Evolutionary conservation across 2,113 vertebrate species (phyloP).

Genomic region (Elephantulus edwardii): DNA sequence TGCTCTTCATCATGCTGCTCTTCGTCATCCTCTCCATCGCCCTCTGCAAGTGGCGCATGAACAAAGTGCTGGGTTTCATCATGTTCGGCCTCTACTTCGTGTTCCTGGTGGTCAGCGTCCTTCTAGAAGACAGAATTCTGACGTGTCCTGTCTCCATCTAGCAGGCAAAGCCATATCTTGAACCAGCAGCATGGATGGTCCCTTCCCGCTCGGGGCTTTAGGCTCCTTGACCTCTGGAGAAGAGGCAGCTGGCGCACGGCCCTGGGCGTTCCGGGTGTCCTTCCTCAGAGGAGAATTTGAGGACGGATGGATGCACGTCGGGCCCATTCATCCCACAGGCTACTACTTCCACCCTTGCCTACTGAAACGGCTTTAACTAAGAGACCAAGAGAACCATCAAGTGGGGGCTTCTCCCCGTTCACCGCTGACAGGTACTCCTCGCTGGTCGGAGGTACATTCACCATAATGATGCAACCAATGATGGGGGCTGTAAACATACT

Average conservation of each 20-base stretch:
- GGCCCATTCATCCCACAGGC: constrained; percentile 44
- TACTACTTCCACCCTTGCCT: constrained; percentile 46
- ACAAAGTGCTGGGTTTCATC: constrained; percentile 94
- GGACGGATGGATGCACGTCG: constrained; percentile 7
- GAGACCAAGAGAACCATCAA: constrained; percentile 17
- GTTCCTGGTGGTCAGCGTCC: constrained; percentile 95
- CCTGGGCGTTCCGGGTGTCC: constrained; percentile 24
- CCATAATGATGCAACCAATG: background rate
- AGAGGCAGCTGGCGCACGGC: constrained; percentile 51
- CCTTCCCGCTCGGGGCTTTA: background rate
- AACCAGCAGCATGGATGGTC: background rate
- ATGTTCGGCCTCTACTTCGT: constrained; percentile 96
- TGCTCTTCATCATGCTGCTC: constrained; percentile 97
- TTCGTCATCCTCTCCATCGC: constrained; percentile 97
- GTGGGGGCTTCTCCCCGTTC: constrained; percentile 43
- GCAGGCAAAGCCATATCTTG: constrained; percentile 69
- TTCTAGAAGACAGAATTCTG: constrained; percentile 93
- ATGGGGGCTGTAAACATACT: constrained; percentile 59
- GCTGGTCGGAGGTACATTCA: constrained; percentile 13
- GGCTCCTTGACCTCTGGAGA: constrained; percentile 35
- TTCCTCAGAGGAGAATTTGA: background rate
- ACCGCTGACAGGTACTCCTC: constrained; percentile 63
- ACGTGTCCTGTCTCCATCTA: constrained; percentile 92
- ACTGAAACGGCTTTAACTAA: background rate
- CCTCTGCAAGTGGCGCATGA: constrained; percentile 96